Evolutionary conservation across 2,113 vertebrate species (phyloP).

Genomic region (Rhipidura dahli): DNA sequence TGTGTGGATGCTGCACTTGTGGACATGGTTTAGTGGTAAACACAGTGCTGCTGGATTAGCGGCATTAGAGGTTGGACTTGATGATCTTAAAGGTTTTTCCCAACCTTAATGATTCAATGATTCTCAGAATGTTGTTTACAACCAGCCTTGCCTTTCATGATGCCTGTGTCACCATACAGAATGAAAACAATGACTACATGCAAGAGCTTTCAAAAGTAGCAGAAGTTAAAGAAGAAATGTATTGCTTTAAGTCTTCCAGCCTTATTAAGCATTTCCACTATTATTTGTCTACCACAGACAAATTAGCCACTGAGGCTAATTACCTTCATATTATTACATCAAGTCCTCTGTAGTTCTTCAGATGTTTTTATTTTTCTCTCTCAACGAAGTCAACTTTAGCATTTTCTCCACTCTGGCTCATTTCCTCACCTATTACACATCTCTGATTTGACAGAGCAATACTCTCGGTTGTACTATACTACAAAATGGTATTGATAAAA

Average conservation of each 20-base stretch:
- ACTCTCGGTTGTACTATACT: background rate
- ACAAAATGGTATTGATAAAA: background rate
- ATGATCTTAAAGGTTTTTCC: background rate
- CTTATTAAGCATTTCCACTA: background rate
- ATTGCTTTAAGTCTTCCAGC: background rate
- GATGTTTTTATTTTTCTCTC: background rate
- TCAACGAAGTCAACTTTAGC: background rate
- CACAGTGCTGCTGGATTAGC: background rate
- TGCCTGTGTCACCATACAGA: background rate
- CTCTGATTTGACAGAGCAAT: background rate
- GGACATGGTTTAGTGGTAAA: background rate
- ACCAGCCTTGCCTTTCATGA: background rate
- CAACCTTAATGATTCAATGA: background rate
- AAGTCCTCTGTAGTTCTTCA: background rate
- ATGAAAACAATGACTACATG: background rate
- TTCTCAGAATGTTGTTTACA: background rate
- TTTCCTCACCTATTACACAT: background rate
- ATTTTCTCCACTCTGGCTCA: background rate
- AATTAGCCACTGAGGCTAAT: background rate
- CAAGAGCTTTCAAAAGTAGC: background rate
- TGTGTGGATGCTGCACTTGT: background rate
- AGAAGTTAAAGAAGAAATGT: background rate
- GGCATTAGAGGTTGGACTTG: background rate
- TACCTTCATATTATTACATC: background rate
- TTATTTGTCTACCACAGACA: background rate